phyloP scores from a whole-genome alignment of 2,888 invertebrate species.

The Diarsia rubi region DNA sequence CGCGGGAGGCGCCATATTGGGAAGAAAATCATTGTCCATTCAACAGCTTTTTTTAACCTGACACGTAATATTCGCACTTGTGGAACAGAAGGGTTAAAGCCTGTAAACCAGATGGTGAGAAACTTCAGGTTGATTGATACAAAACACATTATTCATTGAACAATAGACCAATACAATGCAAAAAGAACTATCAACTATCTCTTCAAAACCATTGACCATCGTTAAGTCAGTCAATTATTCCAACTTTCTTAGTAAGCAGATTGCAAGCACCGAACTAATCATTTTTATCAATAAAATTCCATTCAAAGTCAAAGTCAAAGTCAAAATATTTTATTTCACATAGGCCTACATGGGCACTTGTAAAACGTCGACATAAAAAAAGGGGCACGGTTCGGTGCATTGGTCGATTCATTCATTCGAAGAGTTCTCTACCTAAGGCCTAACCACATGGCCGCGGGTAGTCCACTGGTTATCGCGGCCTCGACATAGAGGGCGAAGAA shows the following conservation, averaged over 20 bases:
- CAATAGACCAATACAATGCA: not conserved
- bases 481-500: no score
- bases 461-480: no score
- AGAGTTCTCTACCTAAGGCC: slow-evolving; percentile 26
- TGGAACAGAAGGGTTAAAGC: not conserved
- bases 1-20: not conserved
- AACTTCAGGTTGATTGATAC: not conserved
- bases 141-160: not conserved
- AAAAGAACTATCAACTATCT: no score
- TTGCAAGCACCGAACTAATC: not conserved
- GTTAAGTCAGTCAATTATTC: not conserved
- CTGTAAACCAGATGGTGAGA: not conserved
- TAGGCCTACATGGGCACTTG: no score
- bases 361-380: no score
- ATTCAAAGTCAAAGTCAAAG: no score
- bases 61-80: not conserved
- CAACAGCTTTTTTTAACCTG: not conserved
- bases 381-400: no score
- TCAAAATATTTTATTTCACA: no score
- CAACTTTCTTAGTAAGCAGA: not conserved
- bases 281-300: not conserved
- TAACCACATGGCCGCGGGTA: no score
- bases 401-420: no score
- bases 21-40: slow-evolving; percentile 6
- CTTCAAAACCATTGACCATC: not conserved